Conservation (phyloP, 2,888 invertebrate species). For the Furcula furcula region DNA sequence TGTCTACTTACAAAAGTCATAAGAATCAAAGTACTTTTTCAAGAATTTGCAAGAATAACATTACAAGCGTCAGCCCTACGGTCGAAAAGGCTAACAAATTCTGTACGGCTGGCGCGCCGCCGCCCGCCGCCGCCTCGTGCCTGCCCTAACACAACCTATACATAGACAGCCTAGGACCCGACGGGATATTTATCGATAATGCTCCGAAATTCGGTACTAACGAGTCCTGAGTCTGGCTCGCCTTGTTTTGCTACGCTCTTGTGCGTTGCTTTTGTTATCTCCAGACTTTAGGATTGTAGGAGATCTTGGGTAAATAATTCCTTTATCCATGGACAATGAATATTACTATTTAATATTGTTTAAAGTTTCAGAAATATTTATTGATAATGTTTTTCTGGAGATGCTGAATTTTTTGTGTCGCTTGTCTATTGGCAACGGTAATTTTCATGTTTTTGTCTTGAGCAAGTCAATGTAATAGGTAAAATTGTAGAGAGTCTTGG, state of each 20-base stretch:
- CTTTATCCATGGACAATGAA: constrained; percentile 1
- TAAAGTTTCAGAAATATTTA: too few relatives aligned
- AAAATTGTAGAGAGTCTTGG: constrained; percentile 17
- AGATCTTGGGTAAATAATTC: constrained; percentile 6
- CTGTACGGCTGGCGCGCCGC: constrained; percentile 45
- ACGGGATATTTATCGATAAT: constrained; percentile 51
- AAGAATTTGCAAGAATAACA: too few relatives aligned
- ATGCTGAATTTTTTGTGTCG: neutral
- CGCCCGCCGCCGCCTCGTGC: constrained; percentile 53
- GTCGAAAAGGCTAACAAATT: constrained; percentile 58
- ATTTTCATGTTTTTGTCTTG: constrained; percentile 4
- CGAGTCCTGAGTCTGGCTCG: constrained; percentile 35
- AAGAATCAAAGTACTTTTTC: too few relatives aligned
- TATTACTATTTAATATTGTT: too few relatives aligned
- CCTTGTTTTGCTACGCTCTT: constrained; percentile 10
- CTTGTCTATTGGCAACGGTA: neutral
- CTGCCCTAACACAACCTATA: constrained; percentile 76
- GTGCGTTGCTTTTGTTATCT: constrained; percentile 16
- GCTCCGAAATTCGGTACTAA: constrained; percentile 39
- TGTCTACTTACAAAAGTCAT: too few relatives aligned
- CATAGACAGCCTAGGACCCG: constrained; percentile 67
- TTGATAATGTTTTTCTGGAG: too few relatives aligned
- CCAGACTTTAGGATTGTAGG: constrained; percentile 11
- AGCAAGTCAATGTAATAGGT: constrained; percentile 9
- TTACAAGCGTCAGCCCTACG: constrained; percentile 53